Base-by-base conservation (phyloP, 2,888 invertebrate species). In the Synergus gifuensis region DNA sequence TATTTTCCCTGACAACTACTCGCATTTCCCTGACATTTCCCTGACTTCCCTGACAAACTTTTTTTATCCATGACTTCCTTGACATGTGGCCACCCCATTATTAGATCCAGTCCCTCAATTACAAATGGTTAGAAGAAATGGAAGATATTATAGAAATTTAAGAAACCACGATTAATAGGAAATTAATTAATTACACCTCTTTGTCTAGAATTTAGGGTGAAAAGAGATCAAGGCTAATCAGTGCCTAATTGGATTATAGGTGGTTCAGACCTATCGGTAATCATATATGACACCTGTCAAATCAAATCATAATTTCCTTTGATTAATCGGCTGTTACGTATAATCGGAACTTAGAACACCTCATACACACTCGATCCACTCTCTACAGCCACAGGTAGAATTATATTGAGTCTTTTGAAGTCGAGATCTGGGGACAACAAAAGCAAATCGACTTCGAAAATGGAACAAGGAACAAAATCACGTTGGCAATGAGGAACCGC, bases 391-490 rank as follows among this genome's bases (percentile, higher is more conserved):
- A 14, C 28, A 11, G 36, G 12, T 22, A 0, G 8, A n/a, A 18
- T 1, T 58, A 1, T 58, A 60, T 60, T 60, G 18, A 60, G 18
- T 60, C 58, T 0, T 60, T n/a, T 60, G 18, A 18, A 60, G 11
- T 2, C n/a, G 18, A 9, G 11, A 18, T n/a, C 18, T 18, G 4
- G 18, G 11, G 58, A 60, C 58, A 60, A 60, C 22, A 60, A 60
- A 60, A 28, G 69, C 42, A 77, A 49, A 76, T 82, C 66, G 77
- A 78, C 78, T 62, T 73, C 67, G 77, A 69, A 81, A 82, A 76
- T 82, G 46, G 80, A 82, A 78, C 79, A 78, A 77, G 69, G 78
- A 79, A 78, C 79, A 42, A 79, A 82, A 82, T 81, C 79, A 77
- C 63, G 79, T 79, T 77, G 79, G 80, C 78, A 83, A 79, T 78